Base-by-base conservation (phyloP, 2,113 vertebrate genomes). In the Thomomys bottae region DNA sequence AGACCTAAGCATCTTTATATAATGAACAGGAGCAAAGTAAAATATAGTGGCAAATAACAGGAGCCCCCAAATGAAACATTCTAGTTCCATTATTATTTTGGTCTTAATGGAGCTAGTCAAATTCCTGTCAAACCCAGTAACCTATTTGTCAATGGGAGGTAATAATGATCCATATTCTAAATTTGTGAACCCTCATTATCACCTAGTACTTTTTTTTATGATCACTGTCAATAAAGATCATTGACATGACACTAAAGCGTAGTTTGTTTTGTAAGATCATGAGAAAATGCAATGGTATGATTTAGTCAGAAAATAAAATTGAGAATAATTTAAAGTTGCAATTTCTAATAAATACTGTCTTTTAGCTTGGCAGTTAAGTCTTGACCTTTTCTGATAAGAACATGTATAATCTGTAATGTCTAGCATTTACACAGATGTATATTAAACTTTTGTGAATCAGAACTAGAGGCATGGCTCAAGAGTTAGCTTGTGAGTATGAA, bases 341-440 rank as follows among this genome's bases (percentile, higher is more conserved):
- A 36, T 89, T 17, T n/a, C 82, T 40, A 30, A 24, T 71, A 89
- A 88, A 70, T 84, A n/a, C 88, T 54, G 49, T 88, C 18, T 92
- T 93, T 82, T 90, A 90, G 61, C 91, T 92, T 87, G 70, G 68
- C 8, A 78, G 23, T 76, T 96, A 6, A 87, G 15, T 61, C 17
- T 82, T 73, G 84, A 57, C 40, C 36, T 80, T 91, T 83, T 84
- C 57, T 78, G 30, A 59, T 17, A 73, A 66, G 61, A 84, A 7
- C 38, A 1, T 85, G 9, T 80, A 9, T 36, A 21, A n/a, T n/a
- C 57, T 80, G 57, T 57, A 45, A 14, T 17, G 21, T 28, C 36
- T 77, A 21, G 64, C 49, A 76, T 17, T 54, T 54, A 15, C 34
- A 36, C 38, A 64, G n/a, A 12, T 32, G 38, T 92, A 32, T 93